A percentile compares a stretch with the other conserved stretches of the same genome.
Evolutionary conservation across 2,888 invertebrate species (phyloP).

Genomic region (Caenorhabditis sp.): DNA sequence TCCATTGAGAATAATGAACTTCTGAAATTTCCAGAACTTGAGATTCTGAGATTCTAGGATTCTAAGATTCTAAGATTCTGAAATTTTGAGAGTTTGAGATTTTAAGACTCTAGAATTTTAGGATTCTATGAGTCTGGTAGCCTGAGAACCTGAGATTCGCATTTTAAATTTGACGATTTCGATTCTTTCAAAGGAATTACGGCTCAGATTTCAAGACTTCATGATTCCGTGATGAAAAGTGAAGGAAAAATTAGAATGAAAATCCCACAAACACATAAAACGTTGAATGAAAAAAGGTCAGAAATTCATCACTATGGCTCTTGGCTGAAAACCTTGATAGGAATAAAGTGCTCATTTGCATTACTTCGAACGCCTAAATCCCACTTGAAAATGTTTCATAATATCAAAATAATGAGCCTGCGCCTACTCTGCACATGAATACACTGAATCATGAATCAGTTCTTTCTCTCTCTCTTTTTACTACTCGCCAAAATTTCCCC

Average conservation of each 20-base stretch:
- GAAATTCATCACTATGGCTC: too few relatives aligned
- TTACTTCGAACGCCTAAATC: background rate
- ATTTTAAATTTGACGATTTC: background rate
- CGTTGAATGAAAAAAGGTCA: too few relatives aligned
- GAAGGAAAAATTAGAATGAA: too few relatives aligned
- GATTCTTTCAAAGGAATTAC: too few relatives aligned
- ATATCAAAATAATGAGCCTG: background rate
- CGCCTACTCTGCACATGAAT: background rate
- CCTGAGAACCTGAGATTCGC: background rate
- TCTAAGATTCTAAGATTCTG: background rate
- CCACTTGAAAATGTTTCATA: background rate
- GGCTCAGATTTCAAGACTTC: too few relatives aligned
- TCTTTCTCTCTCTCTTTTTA: slow-evolving; percentile 20
- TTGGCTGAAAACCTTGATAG: too few relatives aligned
- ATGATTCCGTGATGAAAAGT: too few relatives aligned
- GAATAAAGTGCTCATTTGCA: background rate
- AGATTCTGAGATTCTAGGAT: background rate
- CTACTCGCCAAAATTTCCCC: slow-evolving; percentile 2
- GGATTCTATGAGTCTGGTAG: background rate
- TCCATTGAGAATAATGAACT: background rate
- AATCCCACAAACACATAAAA: too few relatives aligned
- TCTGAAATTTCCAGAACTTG: background rate
- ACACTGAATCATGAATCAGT: slow-evolving; percentile 2
- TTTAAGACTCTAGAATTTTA: background rate
- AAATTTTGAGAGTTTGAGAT: background rate